A percentile compares a stretch with the other conserved stretches of the same genome.
These are phyloP conservation scores for Drosophila niveifrons DNA, from an alignment of 2,888 invertebrate species.

Conservation along the genomic window DNA sequence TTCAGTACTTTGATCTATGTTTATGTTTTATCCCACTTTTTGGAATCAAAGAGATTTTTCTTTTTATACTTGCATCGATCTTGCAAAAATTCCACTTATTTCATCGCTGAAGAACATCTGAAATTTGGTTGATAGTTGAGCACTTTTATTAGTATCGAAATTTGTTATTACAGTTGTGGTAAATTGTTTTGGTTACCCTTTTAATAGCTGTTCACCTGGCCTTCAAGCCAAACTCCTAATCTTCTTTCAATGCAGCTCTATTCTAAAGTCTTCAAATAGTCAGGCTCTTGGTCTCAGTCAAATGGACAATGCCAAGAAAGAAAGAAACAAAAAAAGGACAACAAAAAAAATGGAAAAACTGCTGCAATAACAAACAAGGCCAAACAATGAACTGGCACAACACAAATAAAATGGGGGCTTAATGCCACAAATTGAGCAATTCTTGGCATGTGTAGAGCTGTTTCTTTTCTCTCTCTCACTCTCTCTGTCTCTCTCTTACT, in stretches of 20 bases:
- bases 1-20: too few species aligned
- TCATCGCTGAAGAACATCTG: background rate
- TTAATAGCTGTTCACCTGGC: slow-evolving; percentile 13
- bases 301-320: slow-evolving; percentile 11
- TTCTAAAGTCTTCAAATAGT: slow-evolving; percentile 19
- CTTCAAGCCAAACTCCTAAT: slow-evolving; percentile 16
- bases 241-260: slow-evolving; percentile 10
- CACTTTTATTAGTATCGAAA: slow-evolving; percentile 24
- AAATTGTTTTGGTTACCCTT: slow-evolving; percentile 13
- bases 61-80: background rate
- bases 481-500: background rate
- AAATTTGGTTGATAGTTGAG: background rate
- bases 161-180: slow-evolving; percentile 45
- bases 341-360: slow-evolving; percentile 46
- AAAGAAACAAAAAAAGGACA: slow-evolving; percentile 27
- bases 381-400: slow-evolving; percentile 42
- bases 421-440: slow-evolving; percentile 80
- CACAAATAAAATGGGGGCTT: slow-evolving; percentile 55
- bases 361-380: slow-evolving; percentile 76
- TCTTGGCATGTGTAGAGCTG: slow-evolving; percentile 50
- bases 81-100: background rate
- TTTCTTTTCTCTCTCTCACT: slow-evolving; percentile 10
- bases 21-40: too few species aligned
- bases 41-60: too few species aligned
- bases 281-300: slow-evolving; percentile 30